phyloP scores from a whole-genome alignment of 2,797 vertebrate species.

The Melopsittacus undulatus region DNA sequence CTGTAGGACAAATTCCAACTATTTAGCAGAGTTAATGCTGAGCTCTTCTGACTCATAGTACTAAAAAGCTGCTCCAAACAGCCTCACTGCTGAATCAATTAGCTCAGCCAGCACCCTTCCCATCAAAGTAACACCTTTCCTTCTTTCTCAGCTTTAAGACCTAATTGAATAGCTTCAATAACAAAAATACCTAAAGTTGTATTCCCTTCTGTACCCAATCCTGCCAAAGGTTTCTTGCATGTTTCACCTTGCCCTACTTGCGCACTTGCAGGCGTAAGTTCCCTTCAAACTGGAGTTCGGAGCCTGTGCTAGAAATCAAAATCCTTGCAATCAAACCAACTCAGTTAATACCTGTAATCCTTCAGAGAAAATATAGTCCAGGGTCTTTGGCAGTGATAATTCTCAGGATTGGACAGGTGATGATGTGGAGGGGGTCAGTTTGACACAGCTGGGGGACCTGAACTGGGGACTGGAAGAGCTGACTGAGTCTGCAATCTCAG shows the following conservation, averaged over 20 bases:
- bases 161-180: background rate
- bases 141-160: constrained; percentile 26
- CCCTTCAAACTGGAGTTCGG: background rate
- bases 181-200: background rate
- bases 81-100: constrained; percentile 53
- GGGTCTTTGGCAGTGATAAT: background rate
- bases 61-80: constrained; percentile 27
- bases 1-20: constrained; percentile 36
- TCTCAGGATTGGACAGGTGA: background rate
- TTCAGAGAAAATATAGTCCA: background rate
- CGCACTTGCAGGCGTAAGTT: background rate
- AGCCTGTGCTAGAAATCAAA: background rate
- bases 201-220: background rate
- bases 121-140: constrained; percentile 27
- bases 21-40: constrained; percentile 50
- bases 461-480: background rate
- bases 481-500: background rate
- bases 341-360: background rate
- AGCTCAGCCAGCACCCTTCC: constrained; percentile 44
- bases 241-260: background rate
- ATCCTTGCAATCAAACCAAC: background rate
- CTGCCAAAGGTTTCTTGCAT: background rate
- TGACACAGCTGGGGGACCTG: background rate
- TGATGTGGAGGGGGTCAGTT: background rate
- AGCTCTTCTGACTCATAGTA: constrained; percentile 56